These are phyloP conservation scores for Octonoba sinensis DNA, from an alignment of 2,888 invertebrate genomes.

Conservation along the genomic window DNA sequence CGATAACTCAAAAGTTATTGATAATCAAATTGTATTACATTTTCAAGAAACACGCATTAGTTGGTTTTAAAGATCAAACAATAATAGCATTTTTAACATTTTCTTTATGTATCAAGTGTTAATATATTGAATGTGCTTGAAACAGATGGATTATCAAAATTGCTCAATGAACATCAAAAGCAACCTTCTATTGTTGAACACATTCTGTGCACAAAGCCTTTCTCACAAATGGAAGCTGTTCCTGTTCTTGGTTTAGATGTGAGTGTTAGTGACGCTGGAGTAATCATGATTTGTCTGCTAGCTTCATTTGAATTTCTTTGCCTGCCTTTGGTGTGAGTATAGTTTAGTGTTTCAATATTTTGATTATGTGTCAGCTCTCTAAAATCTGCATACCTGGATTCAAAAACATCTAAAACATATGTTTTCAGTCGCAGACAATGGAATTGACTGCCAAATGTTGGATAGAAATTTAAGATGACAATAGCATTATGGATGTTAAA, in stretches of 20 bases:
- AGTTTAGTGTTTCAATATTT: not conserved
- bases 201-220: conserved; percentile 72
- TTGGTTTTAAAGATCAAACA: too few relatives aligned
- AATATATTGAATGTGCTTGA: not conserved
- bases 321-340: conserved; percentile 62
- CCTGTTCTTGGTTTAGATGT: conserved; percentile 66
- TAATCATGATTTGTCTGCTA: conserved; percentile 47
- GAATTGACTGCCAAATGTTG: too few relatives aligned
- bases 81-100: too few relatives aligned
- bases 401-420: too few relatives aligned
- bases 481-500: too few relatives aligned
- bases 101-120: too few relatives aligned
- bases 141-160: conserved; percentile 55
- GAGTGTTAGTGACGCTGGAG: conserved; percentile 34
- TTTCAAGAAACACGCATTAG: too few relatives aligned
- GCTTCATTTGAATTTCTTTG: conserved; percentile 63
- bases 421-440: too few relatives aligned
- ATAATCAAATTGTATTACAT: too few relatives aligned
- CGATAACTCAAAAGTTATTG: too few relatives aligned
- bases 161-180: conserved; percentile 67
- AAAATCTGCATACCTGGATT: too few relatives aligned
- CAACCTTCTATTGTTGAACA: conserved; percentile 72
- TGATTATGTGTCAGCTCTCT: not conserved
- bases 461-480: too few relatives aligned
- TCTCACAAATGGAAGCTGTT: conserved; percentile 66